Conservation (phyloP, 2,888 invertebrate genomes). For the Diaphora mendica region DNA sequence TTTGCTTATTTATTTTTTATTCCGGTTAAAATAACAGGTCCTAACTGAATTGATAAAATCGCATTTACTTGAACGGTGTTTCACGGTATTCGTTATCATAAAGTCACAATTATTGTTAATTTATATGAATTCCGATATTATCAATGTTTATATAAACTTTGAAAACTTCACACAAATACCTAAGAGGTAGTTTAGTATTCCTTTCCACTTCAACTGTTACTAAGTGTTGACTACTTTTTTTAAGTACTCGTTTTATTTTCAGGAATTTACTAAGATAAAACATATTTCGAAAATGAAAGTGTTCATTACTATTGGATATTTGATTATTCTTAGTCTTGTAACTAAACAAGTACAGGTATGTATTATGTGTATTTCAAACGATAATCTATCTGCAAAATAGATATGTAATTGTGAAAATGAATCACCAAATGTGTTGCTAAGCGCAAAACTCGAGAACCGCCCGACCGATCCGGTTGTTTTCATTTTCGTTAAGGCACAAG, state of each 20-base stretch:
- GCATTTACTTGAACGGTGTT: conserved; percentile 4
- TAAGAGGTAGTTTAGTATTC: background rate
- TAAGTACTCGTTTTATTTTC: background rate
- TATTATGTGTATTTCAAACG: conserved; percentile 3
- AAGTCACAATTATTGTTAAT: conserved; percentile 27
- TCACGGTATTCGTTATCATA: conserved; percentile 35
- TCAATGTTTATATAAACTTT: conserved; percentile 13
- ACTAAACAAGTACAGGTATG: conserved; percentile 48
- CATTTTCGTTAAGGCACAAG: too few relatives aligned
- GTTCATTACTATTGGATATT: background rate
- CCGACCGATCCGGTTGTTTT: too few relatives aligned
- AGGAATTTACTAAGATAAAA: background rate
- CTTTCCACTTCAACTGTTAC: conserved; percentile 12
- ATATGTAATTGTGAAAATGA: too few relatives aligned
- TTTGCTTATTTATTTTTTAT: background rate
- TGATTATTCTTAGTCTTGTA: conserved; percentile 22
- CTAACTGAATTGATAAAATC: conserved; percentile 2
- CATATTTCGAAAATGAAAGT: conserved; percentile 10
- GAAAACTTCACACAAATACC: conserved; percentile 38
- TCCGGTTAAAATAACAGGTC: background rate
- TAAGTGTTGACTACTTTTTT: background rate
- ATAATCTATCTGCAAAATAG: background rate
- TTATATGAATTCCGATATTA: background rate
- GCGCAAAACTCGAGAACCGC: too few relatives aligned
- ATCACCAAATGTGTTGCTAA: too few relatives aligned